phyloP scores from a whole-genome alignment of 2,888 invertebrate species.

The Harmothoe impar region DNA sequence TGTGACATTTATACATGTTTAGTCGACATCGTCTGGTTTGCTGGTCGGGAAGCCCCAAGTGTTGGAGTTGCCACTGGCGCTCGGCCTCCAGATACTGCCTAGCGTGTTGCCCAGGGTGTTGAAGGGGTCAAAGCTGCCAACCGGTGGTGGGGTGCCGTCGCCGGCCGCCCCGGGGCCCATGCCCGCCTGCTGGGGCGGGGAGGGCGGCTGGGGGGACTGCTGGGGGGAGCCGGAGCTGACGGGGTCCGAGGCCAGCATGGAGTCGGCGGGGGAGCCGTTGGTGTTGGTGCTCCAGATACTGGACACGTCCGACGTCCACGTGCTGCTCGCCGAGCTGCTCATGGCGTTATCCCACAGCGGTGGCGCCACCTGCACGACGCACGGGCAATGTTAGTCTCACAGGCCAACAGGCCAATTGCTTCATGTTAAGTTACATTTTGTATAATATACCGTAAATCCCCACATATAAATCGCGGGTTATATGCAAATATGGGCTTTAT shows the following conservation, averaged over 20 bases:
- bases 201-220: not conserved
- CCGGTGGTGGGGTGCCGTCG: conserved; percentile 69
- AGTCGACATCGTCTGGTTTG: conserved; percentile 34
- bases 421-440: no score
- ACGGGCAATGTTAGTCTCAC: conserved; percentile 1
- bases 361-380: conserved; percentile 39
- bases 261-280: conserved; percentile 15
- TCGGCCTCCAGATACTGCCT: conserved; percentile 70
- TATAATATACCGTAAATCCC: no score
- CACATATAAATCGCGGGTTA: no score
- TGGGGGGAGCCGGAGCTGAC: no score
- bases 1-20: not conserved
- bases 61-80: conserved; percentile 56
- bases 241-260: conserved; percentile 20
- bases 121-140: conserved; percentile 69
- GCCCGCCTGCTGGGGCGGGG: not conserved
- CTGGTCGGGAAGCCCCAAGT: conserved; percentile 33
- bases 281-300: conserved; percentile 61
- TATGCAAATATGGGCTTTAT: no score
- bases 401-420: no score
- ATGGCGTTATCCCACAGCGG: conserved; percentile 38
- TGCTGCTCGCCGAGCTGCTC: not conserved
- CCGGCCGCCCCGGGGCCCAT: conserved; percentile 43
- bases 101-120: conserved; percentile 68
- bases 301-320: conserved; percentile 55